Evolutionary conservation across 2,797 vertebrate species (phyloP).

Genomic region (Atherinosoma microstoma): DNA sequence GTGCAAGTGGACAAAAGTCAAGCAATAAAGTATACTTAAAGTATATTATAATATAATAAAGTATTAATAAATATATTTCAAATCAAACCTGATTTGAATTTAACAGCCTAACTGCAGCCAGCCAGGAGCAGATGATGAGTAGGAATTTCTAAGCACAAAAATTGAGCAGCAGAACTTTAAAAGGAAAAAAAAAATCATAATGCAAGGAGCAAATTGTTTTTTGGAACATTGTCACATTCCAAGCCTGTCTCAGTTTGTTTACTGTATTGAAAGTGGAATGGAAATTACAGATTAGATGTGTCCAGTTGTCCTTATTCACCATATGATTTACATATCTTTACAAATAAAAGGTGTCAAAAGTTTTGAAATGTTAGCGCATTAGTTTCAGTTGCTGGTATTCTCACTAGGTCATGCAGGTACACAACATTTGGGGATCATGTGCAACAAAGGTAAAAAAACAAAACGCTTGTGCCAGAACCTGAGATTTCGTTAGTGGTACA

Average conservation of each 20-base stretch:
- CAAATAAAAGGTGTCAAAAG: neutral
- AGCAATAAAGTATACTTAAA: neutral
- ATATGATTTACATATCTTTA: neutral
- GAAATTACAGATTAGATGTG: neutral
- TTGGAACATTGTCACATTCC: neutral
- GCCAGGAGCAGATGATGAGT: neutral
- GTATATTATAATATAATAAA: no score
- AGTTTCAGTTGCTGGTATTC: neutral
- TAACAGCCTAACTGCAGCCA: neutral
- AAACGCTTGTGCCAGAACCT: conserved; percentile 16
- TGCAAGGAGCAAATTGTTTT: neutral
- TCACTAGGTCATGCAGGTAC: neutral
- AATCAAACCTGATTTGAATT: neutral
- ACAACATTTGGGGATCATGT: neutral
- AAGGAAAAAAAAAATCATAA: neutral
- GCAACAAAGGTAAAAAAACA: conserved; percentile 5
- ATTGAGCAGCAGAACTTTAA: neutral
- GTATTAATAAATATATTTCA: no score
- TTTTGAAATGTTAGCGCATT: neutral
- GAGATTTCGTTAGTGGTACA: conserved; percentile 1
- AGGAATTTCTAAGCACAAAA: neutral
- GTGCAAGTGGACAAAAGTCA: neutral
- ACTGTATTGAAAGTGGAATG: neutral
- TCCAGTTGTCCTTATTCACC: neutral
- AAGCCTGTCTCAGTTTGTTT: neutral